Percentiles rank a stretch among this genome's conserved stretches.
Conservation (phyloP, 1,140 invertebrate species). For the Periplaneta americana region DNA sequence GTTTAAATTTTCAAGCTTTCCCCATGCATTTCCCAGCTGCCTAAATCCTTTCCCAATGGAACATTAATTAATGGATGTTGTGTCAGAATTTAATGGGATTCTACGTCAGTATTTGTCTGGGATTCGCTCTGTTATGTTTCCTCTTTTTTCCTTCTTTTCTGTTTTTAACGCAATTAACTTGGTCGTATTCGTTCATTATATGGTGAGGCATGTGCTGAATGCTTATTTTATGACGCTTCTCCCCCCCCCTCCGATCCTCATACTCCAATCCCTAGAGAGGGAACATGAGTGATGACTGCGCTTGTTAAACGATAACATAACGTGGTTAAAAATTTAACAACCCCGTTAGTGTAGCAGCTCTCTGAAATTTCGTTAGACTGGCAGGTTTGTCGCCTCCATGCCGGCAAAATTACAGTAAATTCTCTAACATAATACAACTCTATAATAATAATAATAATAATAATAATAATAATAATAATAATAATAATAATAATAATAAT, state of each 20-base stretch:
- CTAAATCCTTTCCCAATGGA: background rate
- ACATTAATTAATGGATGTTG: background rate
- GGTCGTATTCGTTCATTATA: background rate
- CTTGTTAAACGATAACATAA: background rate
- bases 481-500: background rate
- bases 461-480: background rate
- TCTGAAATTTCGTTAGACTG: background rate
- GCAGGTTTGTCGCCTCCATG: background rate
- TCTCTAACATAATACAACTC: no score
- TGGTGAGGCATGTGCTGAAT: background rate
- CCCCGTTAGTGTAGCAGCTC: background rate
- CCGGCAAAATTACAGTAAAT: no score
- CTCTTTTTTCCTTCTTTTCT: background rate
- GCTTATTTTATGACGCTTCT: background rate
- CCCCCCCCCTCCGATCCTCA: background rate
- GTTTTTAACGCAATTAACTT: background rate
- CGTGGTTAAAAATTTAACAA: background rate
- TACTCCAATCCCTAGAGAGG: background rate
- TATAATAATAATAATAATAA: background rate
- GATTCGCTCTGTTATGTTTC: background rate
- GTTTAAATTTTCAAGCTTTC: no score
- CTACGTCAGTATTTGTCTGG: background rate
- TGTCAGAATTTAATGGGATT: background rate
- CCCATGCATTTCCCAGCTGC: background rate
- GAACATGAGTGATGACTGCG: background rate